A percentile compares a stretch with the other conserved stretches of the same genome.
Conservation (phyloP, 1,140 invertebrate genomes). For the Mamestra configurata region DNA sequence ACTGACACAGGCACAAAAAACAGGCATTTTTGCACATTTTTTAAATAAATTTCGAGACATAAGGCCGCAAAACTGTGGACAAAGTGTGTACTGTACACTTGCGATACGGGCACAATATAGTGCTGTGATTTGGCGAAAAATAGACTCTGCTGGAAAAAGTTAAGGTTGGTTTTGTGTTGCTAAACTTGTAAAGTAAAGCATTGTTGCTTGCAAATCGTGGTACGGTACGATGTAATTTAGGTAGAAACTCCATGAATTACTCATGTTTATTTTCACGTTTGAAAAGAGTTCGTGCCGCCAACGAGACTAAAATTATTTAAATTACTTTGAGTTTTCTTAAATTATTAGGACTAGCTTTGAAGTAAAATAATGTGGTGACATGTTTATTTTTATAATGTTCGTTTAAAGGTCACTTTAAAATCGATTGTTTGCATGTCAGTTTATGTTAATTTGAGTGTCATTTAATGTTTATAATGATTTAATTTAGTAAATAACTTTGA, state of each 20-base stretch:
- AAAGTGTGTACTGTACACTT: constrained; percentile 10
- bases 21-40: constrained; percentile 10
- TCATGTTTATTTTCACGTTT: constrained; percentile 34
- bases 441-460: neutral
- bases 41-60: constrained; percentile 9
- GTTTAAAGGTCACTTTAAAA: neutral
- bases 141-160: neutral
- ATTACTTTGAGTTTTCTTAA: constrained; percentile 18
- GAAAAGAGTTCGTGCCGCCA: neutral
- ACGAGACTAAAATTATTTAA: neutral
- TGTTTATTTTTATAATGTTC: neutral
- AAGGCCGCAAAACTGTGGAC: constrained; percentile 25
- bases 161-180: constrained; percentile 3
- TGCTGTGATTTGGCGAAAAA: neutral
- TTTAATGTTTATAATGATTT: constrained; percentile 15
- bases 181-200: constrained; percentile 1
- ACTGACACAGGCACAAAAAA: neutral
- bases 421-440: constrained; percentile 3
- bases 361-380: neutral
- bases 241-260: constrained; percentile 24
- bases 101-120: constrained; percentile 13
- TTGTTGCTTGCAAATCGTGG: constrained; percentile 12
- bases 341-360: neutral
- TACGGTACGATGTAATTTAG: constrained; percentile 21
- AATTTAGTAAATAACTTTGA: neutral